These are phyloP conservation scores for Hipposideros armiger DNA, from an alignment of 2,113 vertebrate genomes.

Conservation along the genomic window DNA sequence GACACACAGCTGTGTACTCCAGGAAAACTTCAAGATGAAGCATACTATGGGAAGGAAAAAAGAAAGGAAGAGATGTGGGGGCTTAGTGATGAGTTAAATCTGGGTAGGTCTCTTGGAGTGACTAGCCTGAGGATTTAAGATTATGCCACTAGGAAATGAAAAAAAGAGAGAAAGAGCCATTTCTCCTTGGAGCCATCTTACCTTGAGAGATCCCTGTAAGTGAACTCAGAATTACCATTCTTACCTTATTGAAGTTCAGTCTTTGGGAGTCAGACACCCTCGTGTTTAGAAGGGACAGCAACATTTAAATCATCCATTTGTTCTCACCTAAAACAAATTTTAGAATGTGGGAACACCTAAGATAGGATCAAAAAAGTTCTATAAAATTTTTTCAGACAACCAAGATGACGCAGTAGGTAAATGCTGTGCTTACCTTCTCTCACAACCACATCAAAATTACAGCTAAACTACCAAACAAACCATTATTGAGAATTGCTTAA, in stretches of 20 bases:
- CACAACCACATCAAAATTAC: too few relatives aligned
- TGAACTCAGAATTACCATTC: background rate
- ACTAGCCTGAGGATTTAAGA: background rate
- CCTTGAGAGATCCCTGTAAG: background rate
- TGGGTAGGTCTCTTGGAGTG: background rate
- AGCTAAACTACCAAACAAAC: too few relatives aligned
- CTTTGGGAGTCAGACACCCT: background rate
- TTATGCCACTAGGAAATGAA: background rate
- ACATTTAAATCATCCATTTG: background rate
- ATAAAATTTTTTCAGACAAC: too few relatives aligned
- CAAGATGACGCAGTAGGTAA: too few relatives aligned
- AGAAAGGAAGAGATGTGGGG: background rate
- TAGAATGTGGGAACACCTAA: background rate
- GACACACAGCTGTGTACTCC: background rate
- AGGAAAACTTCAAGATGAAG: background rate
- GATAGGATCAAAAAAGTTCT: background rate
- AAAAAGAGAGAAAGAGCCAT: background rate
- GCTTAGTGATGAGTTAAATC: background rate
- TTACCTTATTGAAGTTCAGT: background rate
- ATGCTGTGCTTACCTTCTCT: too few relatives aligned
- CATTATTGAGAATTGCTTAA: too few relatives aligned
- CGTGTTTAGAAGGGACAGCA: background rate
- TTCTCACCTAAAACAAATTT: slow-evolving; percentile 15
- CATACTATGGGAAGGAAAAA: background rate
- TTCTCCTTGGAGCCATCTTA: background rate